Percentiles rank a stretch among this genome's conserved stretches.
These are phyloP conservation scores for Rhodeus uyekii DNA, from an alignment of 2,797 vertebrate genomes.

Conservation along the genomic window DNA sequence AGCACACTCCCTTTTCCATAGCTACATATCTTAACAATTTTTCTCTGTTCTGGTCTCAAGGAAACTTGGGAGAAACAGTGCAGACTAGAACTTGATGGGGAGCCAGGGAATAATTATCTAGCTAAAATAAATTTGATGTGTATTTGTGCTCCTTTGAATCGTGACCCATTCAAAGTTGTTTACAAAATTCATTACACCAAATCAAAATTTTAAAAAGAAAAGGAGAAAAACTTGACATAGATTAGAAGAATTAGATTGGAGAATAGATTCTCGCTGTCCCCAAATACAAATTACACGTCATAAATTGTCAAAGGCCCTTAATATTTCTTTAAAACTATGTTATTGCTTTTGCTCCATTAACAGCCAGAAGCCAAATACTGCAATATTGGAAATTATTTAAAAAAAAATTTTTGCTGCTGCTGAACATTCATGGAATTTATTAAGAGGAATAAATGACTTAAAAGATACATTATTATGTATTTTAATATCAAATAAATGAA, in stretches of 20 bases:
- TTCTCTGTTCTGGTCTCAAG: neutral
- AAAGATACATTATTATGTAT: too few relatives aligned
- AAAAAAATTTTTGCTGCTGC: too few relatives aligned
- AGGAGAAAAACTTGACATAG: too few relatives aligned
- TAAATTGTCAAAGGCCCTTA: neutral
- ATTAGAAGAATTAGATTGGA: too few relatives aligned
- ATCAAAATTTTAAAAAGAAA: neutral
- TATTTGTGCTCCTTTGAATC: neutral
- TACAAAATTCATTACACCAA: neutral
- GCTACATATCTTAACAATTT: neutral
- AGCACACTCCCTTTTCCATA: neutral
- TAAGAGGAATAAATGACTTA: neutral
- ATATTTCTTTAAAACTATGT: neutral
- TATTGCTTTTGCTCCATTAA: neutral
- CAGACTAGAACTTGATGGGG: neutral
- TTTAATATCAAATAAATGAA: too few relatives aligned
- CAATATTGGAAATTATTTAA: too few relatives aligned
- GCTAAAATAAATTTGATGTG: neutral
- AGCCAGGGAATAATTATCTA: neutral
- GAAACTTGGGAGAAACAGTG: neutral
- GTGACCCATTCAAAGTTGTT: neutral
- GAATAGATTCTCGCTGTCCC: neutral
- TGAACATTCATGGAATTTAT: neutral
- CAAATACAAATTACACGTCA: neutral
- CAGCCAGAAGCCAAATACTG: neutral